A percentile compares a stretch with the other conserved stretches of the same genome.
phyloP scores from a whole-genome alignment of 2,888 invertebrate genomes.

The Brenthis daphne region DNA sequence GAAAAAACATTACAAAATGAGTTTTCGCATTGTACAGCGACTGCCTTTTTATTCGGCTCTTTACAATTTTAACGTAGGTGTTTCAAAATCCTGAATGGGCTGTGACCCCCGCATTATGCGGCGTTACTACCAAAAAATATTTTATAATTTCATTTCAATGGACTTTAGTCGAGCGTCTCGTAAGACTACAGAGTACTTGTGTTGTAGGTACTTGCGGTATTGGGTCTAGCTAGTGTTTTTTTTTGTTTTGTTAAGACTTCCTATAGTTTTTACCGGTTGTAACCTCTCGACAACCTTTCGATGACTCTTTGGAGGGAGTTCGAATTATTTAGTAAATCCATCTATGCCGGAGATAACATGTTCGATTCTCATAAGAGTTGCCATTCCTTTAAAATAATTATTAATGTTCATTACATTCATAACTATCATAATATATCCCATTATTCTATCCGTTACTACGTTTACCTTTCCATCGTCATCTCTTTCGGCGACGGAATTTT shows the following conservation, averaged over 20 bases:
- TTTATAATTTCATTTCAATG: conserved; percentile 35
- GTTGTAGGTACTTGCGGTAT: conserved; percentile 3
- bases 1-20: conserved; percentile 48
- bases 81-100: conserved; percentile 39
- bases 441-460: too few species aligned
- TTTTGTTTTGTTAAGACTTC: neutral
- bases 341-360: too few species aligned
- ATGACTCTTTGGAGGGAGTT: too few species aligned
- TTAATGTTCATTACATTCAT: too few species aligned
- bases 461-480: too few species aligned
- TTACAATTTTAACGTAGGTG: conserved; percentile 42
- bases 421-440: too few species aligned
- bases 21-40: conserved; percentile 45
- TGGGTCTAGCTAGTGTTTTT: neutral
- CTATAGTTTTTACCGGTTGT: neutral
- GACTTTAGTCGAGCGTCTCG: conserved; percentile 22
- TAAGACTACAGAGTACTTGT: conserved; percentile 14
- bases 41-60: conserved; percentile 45
- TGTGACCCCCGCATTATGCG: conserved; percentile 40
- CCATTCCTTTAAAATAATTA: too few species aligned
- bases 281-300: too few species aligned
- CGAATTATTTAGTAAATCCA: too few species aligned
- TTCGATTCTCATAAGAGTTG: too few species aligned
- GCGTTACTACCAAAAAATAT: conserved; percentile 35
- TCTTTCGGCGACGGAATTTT: too few species aligned